phyloP scores from a whole-genome alignment of 2,797 vertebrate species.

The Pangasius larnaudii region DNA sequence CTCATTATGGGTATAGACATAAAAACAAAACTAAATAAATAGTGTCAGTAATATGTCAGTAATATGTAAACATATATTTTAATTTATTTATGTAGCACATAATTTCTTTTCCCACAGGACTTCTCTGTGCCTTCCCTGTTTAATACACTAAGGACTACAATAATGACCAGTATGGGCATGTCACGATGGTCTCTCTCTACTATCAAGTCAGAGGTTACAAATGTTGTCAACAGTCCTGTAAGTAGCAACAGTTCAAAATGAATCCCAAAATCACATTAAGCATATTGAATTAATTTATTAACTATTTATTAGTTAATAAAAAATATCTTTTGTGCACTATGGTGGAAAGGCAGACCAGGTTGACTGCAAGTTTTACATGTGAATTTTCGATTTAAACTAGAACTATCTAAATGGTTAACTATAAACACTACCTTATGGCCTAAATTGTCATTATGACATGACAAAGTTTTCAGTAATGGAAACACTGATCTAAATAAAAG shows the following conservation, averaged over 20 bases:
- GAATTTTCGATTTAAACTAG: too few species aligned
- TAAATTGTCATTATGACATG: not conserved
- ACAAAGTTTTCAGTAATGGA: not conserved
- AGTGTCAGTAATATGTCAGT: not conserved
- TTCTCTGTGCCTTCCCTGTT: not conserved
- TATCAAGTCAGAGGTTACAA: not conserved
- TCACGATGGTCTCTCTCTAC: constrained; percentile 32
- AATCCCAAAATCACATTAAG: not conserved
- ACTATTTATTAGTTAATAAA: not conserved
- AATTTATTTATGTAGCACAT: not conserved
- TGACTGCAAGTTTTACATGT: not conserved
- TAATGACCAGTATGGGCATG: not conserved
- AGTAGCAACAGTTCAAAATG: not conserved
- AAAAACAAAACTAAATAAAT: too few species aligned
- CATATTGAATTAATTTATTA: not conserved
- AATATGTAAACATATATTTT: not conserved
- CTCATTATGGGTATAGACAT: too few species aligned
- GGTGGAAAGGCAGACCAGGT: not conserved
- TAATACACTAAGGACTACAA: not conserved
- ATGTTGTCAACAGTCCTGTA: not conserved
- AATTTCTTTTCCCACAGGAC: not conserved
- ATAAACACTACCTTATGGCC: too few species aligned
- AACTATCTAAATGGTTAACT: too few species aligned
- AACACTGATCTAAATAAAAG: not conserved
- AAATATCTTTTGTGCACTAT: not conserved